Evolutionary conservation across 2,797 vertebrate genomes (phyloP).

Genomic region (Sebastes ruberrimus): DNA sequence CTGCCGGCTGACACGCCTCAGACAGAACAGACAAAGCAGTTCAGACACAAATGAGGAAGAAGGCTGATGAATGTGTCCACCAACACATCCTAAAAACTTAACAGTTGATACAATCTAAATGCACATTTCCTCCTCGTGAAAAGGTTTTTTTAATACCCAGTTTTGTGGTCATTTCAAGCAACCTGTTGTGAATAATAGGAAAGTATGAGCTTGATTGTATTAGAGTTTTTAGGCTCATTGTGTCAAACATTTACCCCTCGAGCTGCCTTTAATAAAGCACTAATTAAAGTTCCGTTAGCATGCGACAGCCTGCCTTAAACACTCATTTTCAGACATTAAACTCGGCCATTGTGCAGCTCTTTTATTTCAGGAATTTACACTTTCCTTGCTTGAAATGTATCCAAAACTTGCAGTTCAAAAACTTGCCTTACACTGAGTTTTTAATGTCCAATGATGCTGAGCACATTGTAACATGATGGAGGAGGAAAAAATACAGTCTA

Average conservation of each 20-base stretch:
- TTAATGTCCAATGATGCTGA: not conserved
- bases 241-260: no score
- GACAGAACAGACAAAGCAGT: not conserved
- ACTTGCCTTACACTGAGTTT: not conserved
- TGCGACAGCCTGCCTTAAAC: not conserved
- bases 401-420: not conserved
- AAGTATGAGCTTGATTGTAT: not conserved
- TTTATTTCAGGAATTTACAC: not conserved
- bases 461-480: not conserved
- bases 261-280: not conserved
- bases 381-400: not conserved
- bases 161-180: not conserved
- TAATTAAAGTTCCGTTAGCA: not conserved
- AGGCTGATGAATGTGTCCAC: not conserved
- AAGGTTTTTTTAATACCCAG: not conserved
- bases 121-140: not conserved
- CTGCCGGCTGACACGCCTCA: not conserved
- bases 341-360: not conserved
- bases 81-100: not conserved
- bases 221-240: not conserved
- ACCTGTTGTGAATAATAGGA: not conserved
- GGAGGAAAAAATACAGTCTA: not conserved
- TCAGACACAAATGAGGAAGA: not conserved
- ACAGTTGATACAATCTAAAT: not conserved
- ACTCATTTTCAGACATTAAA: not conserved